Evolutionary conservation across 2,113 vertebrate genomes (phyloP).

Genomic region (Regulus satrapa): DNA sequence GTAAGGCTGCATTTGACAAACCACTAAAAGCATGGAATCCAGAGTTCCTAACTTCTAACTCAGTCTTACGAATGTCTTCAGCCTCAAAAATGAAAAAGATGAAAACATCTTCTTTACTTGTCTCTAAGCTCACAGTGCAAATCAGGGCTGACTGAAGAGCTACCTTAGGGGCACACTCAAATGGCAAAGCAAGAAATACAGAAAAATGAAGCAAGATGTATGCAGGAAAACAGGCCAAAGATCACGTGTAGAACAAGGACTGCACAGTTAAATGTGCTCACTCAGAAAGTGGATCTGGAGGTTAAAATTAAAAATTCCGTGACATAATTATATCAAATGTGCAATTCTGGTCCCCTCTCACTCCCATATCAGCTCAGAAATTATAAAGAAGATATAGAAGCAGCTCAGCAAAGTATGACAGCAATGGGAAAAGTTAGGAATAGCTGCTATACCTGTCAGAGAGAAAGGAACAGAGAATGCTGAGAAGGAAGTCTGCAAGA

Average conservation of each 20-base stretch:
- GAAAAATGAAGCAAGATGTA: fast-evolving
- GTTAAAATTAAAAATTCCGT: neutral
- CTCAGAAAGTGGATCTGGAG: neutral
- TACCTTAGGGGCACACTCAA: neutral
- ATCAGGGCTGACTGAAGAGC: neutral
- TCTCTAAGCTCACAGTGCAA: neutral
- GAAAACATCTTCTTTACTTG: neutral
- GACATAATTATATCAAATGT: neutral
- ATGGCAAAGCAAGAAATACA: neutral
- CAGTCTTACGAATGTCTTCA: neutral
- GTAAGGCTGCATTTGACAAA: neutral
- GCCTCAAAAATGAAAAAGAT: neutral
- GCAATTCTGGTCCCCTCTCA: neutral
- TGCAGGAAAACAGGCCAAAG: neutral
- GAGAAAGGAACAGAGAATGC: neutral
- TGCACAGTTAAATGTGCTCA: neutral
- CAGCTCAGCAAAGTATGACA: neutral
- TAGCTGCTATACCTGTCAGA: neutral
- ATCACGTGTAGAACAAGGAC: neutral
- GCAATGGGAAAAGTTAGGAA: neutral
- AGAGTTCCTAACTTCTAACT: neutral
- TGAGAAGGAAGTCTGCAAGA: neutral
- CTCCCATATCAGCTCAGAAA: neutral
- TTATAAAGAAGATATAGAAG: neutral
- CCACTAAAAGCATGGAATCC: neutral